Evolutionary conservation across 2,113 vertebrate genomes (phyloP).

Genomic region (Prietella phreatophila): DNA sequence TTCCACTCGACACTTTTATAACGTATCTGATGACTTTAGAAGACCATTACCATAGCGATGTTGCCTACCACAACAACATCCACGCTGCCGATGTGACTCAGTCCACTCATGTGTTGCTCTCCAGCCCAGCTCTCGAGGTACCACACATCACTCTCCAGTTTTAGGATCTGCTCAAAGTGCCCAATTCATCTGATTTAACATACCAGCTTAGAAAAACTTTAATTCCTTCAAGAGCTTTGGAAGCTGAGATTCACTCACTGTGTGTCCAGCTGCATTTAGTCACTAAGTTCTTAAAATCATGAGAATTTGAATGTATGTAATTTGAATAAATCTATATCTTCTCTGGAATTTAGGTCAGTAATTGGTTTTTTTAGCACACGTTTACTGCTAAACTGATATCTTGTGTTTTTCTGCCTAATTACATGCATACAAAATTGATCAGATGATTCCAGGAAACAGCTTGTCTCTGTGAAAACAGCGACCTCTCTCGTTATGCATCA

Average conservation of each 20-base stretch:
- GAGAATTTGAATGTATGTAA: background rate
- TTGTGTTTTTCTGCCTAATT: background rate
- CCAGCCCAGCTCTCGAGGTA: conserved; percentile 97
- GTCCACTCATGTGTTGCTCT: conserved; percentile 94
- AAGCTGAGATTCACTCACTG: background rate
- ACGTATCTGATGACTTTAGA: conserved; percentile 98
- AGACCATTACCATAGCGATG: conserved; percentile 96
- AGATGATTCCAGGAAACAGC: background rate
- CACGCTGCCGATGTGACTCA: conserved; percentile 98
- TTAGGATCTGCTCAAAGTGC: background rate
- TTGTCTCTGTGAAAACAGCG: background rate
- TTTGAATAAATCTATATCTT: background rate
- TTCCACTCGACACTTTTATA: conserved; percentile 95
- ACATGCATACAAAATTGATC: background rate
- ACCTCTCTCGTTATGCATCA: background rate
- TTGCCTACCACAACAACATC: conserved; percentile 98
- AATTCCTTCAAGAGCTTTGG: background rate
- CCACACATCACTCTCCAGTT: conserved; percentile 34
- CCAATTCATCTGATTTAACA: too few species aligned
- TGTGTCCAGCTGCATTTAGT: background rate
- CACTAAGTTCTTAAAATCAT: background rate
- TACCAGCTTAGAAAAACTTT: background rate
- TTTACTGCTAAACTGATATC: background rate
- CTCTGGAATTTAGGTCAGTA: background rate
- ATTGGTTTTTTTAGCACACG: background rate